Conservation (phyloP, 2,113 vertebrate genomes). For the Alouatta palliata region DNA sequence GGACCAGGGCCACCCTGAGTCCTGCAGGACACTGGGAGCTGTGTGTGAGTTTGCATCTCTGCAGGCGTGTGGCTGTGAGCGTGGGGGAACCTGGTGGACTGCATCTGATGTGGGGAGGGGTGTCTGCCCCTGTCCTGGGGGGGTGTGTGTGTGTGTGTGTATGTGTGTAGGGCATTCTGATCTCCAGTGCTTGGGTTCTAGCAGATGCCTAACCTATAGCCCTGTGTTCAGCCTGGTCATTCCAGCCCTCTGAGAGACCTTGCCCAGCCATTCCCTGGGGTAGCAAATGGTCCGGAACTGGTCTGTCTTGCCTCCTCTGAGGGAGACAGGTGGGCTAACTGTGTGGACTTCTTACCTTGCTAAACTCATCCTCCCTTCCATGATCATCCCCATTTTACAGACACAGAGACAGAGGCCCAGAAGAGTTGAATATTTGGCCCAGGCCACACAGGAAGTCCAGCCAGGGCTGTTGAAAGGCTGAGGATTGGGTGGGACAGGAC, state of each 20-base stretch:
- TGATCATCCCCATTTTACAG: background rate
- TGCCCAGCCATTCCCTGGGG: background rate
- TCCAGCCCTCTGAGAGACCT: background rate
- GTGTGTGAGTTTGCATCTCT: background rate
- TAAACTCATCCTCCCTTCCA: background rate
- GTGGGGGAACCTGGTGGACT: background rate
- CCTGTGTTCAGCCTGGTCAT: background rate
- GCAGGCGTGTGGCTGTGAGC: background rate
- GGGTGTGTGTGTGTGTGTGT: background rate
- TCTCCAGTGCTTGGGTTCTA: background rate
- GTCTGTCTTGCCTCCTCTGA: background rate
- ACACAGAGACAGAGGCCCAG: background rate
- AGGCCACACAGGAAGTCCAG: background rate
- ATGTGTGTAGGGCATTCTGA: background rate
- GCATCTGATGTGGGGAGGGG: too few relatives aligned
- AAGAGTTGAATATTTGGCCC: background rate
- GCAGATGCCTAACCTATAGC: background rate
- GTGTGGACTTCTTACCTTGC: background rate
- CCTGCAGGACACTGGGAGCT: accelerated
- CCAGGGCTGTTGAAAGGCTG: background rate
- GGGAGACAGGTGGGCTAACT: background rate
- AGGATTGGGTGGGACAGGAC: background rate
- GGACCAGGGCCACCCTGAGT: background rate
- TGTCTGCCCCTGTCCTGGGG: too few relatives aligned
- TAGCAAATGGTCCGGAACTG: background rate